Base-by-base conservation (phyloP, 2,113 vertebrate species). In the Rallus limicola region DNA sequence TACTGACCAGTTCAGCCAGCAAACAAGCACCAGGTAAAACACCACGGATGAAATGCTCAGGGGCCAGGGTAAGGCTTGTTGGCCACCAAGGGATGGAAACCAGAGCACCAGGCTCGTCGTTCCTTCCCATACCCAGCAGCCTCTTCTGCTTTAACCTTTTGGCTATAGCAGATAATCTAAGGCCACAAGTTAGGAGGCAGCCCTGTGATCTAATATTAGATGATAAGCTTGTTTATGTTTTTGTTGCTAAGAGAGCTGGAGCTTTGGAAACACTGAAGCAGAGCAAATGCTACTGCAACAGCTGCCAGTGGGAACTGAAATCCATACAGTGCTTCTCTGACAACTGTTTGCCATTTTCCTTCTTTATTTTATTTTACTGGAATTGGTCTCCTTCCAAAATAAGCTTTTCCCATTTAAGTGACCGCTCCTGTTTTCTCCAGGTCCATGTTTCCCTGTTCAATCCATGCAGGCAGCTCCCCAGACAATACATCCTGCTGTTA, bases 231-330 rank as follows among this genome's bases (percentile, higher is more conserved):
- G 97, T 98, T 98, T 97, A 93, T 92, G 89, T 95, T 96, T 88
- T 65, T 88, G 98, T 98, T 97, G 98, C 98, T 97, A 97, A 97
- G 98, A 97, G 94, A 94, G 93, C n/a, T 62, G 55, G 65, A 72
- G 52, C 95, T 97, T 94, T 97, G 97, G 97, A 97, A 98, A 97
- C 91, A 94, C 70, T 10, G 33, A 97, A 92, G 91, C 93, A 93
- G 70, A 90, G 31, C 81, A 91, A 97, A 92, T 64, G 62, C 89
- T 89, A 71, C 25, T 72, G 82, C 72, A 84, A 97, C 98, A 98
- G 98, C 97, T 98, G 98, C 92, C 2, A 2, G 52, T 55, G 75
- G 93, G 95, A 95, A 62, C 78, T 77, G 76, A 84, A 90, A 95
- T 86, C 92, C 86, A 96, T 71, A 68, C 6, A 89, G 83, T 12